A percentile compares a stretch with the other conserved stretches of the same genome.
phyloP scores from a whole-genome alignment of 2,113 vertebrate genomes.

The Copsychus sechellarum region DNA sequence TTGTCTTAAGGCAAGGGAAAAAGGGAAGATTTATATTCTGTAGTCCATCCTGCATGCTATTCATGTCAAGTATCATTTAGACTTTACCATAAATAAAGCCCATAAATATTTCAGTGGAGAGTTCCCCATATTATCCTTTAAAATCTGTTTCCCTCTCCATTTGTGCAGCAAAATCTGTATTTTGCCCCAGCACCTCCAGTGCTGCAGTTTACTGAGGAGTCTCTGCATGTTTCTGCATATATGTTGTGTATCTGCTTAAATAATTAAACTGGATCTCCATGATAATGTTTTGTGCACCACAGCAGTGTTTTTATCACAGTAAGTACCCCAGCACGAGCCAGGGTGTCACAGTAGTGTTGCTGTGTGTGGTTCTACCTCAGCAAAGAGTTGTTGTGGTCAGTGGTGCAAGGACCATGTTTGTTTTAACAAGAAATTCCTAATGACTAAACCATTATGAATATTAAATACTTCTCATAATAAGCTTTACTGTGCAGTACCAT shows the following conservation, averaged over 20 bases:
- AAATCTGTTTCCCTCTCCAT: neutral
- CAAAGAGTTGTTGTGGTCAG: neutral
- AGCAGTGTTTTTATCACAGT: neutral
- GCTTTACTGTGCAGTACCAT: neutral
- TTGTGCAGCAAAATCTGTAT: neutral
- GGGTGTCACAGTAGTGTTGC: fast-evolving
- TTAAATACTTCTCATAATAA: constrained; percentile 1
- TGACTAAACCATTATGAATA: constrained; percentile 25
- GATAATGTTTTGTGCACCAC: fast-evolving
- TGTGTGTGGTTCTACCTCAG: neutral
- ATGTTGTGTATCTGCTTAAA: neutral
- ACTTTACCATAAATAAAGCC: neutral
- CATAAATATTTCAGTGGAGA: neutral
- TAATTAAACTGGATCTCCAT: neutral
- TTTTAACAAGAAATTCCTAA: constrained; percentile 22
- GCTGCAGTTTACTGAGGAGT: neutral
- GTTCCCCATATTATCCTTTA: neutral
- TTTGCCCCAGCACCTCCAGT: neutral
- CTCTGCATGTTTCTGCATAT: fast-evolving
- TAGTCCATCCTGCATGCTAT: fast-evolving
- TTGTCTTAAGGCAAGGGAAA: neutral
- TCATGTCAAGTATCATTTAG: neutral
- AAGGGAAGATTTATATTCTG: neutral
- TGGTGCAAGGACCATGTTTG: neutral
- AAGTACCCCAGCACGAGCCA: neutral